Evolutionary conservation across 2,113 vertebrate genomes (phyloP), one percentile per base, ranked within the genome.

Genomic region (Myodes glareolus): DNA sequence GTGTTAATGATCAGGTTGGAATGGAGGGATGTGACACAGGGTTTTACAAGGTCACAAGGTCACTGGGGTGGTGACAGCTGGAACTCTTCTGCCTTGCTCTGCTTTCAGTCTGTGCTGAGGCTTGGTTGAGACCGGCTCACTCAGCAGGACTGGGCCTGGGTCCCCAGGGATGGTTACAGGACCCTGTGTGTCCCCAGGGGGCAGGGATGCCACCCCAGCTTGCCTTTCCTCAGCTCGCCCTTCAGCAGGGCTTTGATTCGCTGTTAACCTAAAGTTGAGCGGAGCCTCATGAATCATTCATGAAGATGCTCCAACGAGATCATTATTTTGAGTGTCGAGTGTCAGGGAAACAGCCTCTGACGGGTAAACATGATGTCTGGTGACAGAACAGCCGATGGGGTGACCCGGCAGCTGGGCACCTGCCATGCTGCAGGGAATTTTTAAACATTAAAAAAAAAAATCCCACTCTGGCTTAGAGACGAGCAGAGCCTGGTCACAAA

Each of bases 261-360:
- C 90, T 91, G 90, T 95, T 96, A 94, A 97, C 96, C 89, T 91
- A 78, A 91, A 96, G 91, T 47, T 23, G 93, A 88, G 90, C 5
- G 0, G 52, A 95, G 86, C 77, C 61, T 97, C 90, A 91, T 97
- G 94, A 95, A 98, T 98, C 76, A 96, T 98, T 96, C 97, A 98
- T 84, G 95, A 78, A 96, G 92, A 70, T 39, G 87, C 91, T 81
- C 33, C 80, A 17, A n/a, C 65, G 31, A 96, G 96, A 98, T 98
- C 97, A 97, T 98, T 97, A 98, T 97, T 98, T 95, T 94, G 96
- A 96, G 95, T 95, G 96, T 88, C 73, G 95, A 93, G 95, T 97
- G 97, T 97, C 97, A 98, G 97, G 97, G 90, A 98, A 97, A 97
- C 96, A 97, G 97, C 36, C 72, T 95, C 86, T 97, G 98, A 97